Evolutionary conservation across 2,797 vertebrate species (phyloP), one percentile per base, ranked within the genome.

Genomic region (Astyanax mexicanus): DNA sequence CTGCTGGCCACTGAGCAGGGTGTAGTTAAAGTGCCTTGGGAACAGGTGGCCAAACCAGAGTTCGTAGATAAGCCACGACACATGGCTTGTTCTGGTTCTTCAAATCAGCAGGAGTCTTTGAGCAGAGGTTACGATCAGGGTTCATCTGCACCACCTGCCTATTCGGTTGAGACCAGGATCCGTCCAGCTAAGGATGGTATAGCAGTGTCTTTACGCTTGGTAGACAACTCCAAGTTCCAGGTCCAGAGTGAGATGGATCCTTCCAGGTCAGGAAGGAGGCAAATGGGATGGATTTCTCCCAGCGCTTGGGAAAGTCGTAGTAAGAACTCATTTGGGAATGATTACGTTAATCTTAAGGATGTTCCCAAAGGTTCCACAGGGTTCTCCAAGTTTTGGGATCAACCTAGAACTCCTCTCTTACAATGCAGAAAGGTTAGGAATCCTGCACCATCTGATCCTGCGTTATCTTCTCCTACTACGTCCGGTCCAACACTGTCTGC

Each of bases 321-420:
- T 42, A 88, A 87, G 71, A 89, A 6, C 19, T 47, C 23, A 76
- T 44, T 88, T 65, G 94, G 93, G 68, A 95, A 95, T 17, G 94
- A 96, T 25, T 95, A 96, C 0, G 94, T 96, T 72, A 92, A 96
- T 44, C 95, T 95, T 0, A 94, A 95, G 70, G 92, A 96, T 52
- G 91, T 89, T 54, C 83, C 92, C 12, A 90, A 84, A 70, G 81
- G 85, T 1, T 60, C 38, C 6, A 42, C 29, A 35, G 65, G 29
- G 21, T 15, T 60, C 13, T 72, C 67, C 5, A 37, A 49, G 23
- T 64, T 64, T 4, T 27, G n/a, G 29, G 17, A 38, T 64, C 72
- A 78, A 40, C 37, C 72, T 52, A 69, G 25, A 44, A 23, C 67
- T 21, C 42, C 72, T 57, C 12, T 21, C 51, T 51, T 45, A 27